phyloP scores from a whole-genome alignment of 2,797 vertebrate genomes.

The Gambelia wislizenii region DNA sequence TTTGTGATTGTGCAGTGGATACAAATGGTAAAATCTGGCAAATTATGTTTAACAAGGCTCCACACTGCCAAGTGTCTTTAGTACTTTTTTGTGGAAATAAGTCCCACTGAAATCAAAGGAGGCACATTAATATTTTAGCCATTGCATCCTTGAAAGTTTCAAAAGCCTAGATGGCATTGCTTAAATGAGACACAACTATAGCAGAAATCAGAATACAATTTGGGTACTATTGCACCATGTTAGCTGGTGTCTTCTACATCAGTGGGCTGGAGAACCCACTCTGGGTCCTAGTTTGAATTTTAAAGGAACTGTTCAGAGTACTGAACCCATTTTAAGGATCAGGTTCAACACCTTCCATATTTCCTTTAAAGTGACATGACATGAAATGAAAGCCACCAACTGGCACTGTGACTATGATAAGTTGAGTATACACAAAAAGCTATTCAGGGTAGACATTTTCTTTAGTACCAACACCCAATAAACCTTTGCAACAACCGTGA shows the following conservation, averaged over 20 bases:
- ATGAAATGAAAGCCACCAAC: no score
- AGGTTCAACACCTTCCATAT: no score
- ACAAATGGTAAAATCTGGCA: not conserved
- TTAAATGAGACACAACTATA: not conserved
- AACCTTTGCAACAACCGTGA: constrained; percentile 24
- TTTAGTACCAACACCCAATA: not conserved
- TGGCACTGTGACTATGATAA: not conserved
- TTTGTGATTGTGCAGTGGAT: not conserved
- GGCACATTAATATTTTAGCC: not conserved
- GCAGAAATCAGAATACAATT: not conserved
- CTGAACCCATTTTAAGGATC: no score
- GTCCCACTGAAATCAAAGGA: not conserved
- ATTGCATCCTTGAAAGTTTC: not conserved
- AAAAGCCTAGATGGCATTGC: not conserved
- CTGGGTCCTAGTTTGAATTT: no score
- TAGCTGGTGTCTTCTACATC: no score
- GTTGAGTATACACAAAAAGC: accelerated
- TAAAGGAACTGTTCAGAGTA: no score
- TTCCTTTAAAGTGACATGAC: no score
- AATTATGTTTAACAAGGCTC: not conserved
- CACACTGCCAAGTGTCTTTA: not conserved
- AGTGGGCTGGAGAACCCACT: no score
- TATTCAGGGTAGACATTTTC: constrained; percentile 10
- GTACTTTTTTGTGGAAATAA: not conserved
- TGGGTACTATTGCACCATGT: no score